Conservation (phyloP, 2,113 vertebrate genomes). For the Cyprinus carpio region DNA sequence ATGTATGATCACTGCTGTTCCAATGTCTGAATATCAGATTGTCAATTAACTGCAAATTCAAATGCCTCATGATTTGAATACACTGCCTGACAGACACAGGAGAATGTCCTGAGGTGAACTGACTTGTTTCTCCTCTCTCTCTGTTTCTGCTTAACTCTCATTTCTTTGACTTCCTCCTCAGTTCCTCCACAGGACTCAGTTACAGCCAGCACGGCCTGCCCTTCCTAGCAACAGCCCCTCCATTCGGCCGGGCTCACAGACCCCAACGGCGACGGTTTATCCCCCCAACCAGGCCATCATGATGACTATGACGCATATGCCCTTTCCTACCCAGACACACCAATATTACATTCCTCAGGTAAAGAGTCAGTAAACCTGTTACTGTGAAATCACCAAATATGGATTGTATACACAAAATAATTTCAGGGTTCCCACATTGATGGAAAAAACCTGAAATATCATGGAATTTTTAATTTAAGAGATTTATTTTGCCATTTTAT, state of each 20-base stretch:
- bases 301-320: constrained; percentile 95
- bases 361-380: constrained; percentile 23
- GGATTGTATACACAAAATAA: no score
- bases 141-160: constrained; percentile 1
- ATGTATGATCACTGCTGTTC: background rate
- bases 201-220: constrained; percentile 88
- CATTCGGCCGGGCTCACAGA: constrained; percentile 89
- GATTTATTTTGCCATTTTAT: background rate
- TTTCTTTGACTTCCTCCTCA: constrained; percentile 54
- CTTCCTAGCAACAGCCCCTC: constrained; percentile 89
- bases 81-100: background rate
- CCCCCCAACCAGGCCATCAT: constrained; percentile 94
- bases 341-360: constrained; percentile 98
- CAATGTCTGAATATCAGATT: constrained; percentile 3
- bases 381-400: background rate
- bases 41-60: background rate
- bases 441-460: background rate
- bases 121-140: background rate
- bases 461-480: background rate
- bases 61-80: background rate
- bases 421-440: background rate
- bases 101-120: constrained; percentile 22
- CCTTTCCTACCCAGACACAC: constrained; percentile 90
- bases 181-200: constrained; percentile 97
- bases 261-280: constrained; percentile 86